Evolutionary conservation across 2,797 vertebrate species (phyloP), one percentile per base, ranked within the genome.

Genomic region (Scolopax rusticola): DNA sequence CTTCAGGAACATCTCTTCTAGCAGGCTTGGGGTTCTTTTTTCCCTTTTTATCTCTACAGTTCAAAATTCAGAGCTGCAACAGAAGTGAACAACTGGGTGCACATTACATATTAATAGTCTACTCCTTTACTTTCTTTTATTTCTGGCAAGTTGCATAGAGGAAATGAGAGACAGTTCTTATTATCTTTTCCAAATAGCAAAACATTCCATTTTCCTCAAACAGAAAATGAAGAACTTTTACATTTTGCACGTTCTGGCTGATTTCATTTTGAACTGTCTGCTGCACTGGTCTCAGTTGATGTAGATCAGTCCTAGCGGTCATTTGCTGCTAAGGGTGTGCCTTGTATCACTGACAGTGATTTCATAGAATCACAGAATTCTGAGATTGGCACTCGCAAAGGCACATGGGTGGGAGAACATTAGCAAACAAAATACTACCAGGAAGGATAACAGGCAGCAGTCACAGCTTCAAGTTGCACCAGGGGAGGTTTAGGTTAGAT

Each of bases 11-110:
- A 71, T 25, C 20, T 90, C 56, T 86, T 84, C 48, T 51, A 71
- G 40, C 13, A 84, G 53, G 5, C 63, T 63, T 71, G 69, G 11
- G 23, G 9, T 48, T 4, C n/a, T 79, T 84, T 86, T 65, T 25
- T 1, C 18, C n/a, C 13, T 63, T 93, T 93, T 73, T 75, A 61
- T 53, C 12, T 64, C 51, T 40, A 48, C 17, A 65, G 33, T 54
- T 96, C 23, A 65, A 47, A 95, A 95, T 60, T 92, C 79, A 91
- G 45, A 91, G 8, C 33, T 80, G 61, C 60, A 83, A 92, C 17
- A 70, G 51, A 79, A 68, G 18, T 4, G 40, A 91, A 65, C 11
- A 71, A 63, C 18, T 7, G 32, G n/a, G 10, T 43, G 8, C 8
- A 40, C 12, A 6, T n/a, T 60, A 32, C 33, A 64, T 75, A 79